A percentile compares a stretch with the other conserved stretches of the same genome.
These are phyloP conservation scores for Falco berigora DNA, from an alignment of 2,797 vertebrate species.

Conservation along the genomic window DNA sequence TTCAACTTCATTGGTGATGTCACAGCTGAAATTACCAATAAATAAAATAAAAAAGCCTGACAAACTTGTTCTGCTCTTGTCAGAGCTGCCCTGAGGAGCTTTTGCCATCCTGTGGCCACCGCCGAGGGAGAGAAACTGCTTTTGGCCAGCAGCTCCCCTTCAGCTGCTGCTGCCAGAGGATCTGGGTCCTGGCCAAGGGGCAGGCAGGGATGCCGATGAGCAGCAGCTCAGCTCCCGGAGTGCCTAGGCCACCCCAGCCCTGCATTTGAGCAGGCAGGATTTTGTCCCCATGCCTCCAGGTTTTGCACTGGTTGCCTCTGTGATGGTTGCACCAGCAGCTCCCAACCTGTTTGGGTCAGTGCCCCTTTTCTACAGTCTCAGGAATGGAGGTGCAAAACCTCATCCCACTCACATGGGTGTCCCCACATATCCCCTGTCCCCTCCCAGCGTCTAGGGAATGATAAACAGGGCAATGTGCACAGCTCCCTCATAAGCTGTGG, in stretches of 20 bases:
- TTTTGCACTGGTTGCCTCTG: rapidly evolving
- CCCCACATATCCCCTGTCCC: too few relatives aligned
- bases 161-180: not conserved
- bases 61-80: not conserved
- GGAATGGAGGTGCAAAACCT: not conserved
- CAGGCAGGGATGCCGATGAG: not conserved
- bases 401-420: rapidly evolving
- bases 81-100: not conserved
- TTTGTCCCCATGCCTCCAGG: not conserved
- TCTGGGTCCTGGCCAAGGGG: not conserved
- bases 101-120: rapidly evolving
- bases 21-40: not conserved
- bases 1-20: not conserved
- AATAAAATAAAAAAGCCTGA: not conserved
- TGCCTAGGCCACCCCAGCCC: not conserved
- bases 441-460: not conserved
- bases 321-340: not conserved
- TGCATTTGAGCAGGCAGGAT: not conserved
- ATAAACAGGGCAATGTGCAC: rapidly evolving
- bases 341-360: not conserved
- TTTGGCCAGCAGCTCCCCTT: not conserved
- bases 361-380: not conserved
- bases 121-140: not conserved
- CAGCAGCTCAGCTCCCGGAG: not conserved
- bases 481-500: rapidly evolving